Conservation (phyloP, 2,797 vertebrate species). For the Melanotaenia parkinsoni region DNA sequence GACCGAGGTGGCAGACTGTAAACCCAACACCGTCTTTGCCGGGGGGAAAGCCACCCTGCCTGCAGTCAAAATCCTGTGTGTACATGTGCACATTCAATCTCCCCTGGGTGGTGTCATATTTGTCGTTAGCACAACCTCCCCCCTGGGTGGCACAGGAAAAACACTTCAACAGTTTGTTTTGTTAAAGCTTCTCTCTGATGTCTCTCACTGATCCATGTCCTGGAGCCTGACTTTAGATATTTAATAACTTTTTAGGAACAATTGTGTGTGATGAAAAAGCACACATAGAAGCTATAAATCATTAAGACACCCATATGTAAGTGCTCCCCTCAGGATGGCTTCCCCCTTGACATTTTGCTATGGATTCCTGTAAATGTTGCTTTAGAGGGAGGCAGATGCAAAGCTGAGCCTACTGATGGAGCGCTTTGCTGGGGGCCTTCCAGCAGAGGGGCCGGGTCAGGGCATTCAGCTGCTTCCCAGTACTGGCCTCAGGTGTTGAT, state of each 20-base stretch:
- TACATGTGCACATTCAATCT: conserved; percentile 33
- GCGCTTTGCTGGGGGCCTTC: conserved; percentile 55
- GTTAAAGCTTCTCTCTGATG: conserved; percentile 28
- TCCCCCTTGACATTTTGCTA: conserved; percentile 66
- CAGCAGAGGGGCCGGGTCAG: conserved; percentile 60
- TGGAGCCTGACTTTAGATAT: conserved; percentile 46
- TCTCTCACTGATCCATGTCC: conserved; percentile 17
- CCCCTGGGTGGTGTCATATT: conserved; percentile 66
- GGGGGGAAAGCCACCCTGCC: conserved; percentile 56
- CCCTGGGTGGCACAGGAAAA: conserved; percentile 26
- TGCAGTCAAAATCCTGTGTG: conserved; percentile 31
- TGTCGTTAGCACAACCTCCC: conserved; percentile 35
- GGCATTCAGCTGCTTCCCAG: conserved; percentile 53
- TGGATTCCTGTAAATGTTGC: conserved; percentile 51
- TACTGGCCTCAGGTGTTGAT: conserved; percentile 64
- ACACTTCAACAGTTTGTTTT: conserved; percentile 40
- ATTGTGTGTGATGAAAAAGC: background rate
- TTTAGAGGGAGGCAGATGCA: conserved; percentile 51
- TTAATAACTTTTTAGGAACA: conserved; percentile 53
- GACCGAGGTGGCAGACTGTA: conserved; percentile 38
- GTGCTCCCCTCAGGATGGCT: conserved; percentile 37
- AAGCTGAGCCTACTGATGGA: conserved; percentile 46
- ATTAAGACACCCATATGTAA: conserved; percentile 21
- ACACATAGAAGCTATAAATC: conserved; percentile 30
- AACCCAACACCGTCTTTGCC: conserved; percentile 66